Evolutionary conservation across 2,113 vertebrate genomes (phyloP), one percentile per base, ranked within the genome.

Genomic region (Beaufortia kweichowensis): DNA sequence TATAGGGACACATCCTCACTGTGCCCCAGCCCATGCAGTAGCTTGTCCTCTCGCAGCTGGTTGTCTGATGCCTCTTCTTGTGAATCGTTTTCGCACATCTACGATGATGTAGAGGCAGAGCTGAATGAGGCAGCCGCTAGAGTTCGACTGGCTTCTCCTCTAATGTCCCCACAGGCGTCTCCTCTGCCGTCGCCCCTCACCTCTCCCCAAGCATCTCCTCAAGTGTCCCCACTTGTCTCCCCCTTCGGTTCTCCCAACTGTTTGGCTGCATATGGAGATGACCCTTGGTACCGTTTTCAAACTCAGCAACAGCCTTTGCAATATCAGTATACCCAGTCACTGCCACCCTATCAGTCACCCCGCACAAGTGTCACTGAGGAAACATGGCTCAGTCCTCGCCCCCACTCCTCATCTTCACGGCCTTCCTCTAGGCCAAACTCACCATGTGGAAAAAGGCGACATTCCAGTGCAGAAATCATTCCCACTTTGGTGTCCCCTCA

Each of bases 351-450:
- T 84, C 94, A 95, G 74, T 96, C 94, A 67, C 96, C 96, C 23
- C 93, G 94, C 87, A 92, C 92, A 87, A 98, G 96, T 64, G 87
- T 98, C 85, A 96, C 95, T 1, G 96, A 98, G 85, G 96, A 98
- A 85, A 97, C 89, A 39, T 98, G 96, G 96, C 90, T 96, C 77
- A 94, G 89, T 83, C 93, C 93, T 8, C 89, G 94, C 17, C 93
- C 95, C 29, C 70, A 82, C 1, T 90, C 91, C 24, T 77, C 77
- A 12, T 67, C 93, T 7, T 94, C 92, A 50, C 93, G 94, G 85
- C 94, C 95, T 0, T 94, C 95, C 2, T 98, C 95, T 12, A 93
- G 96, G 80, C 95, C 96, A 4, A 94, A 94, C 2, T 98, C 96
- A 0, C 96, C 96, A 1, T 97, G 95, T 78, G 96, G 96, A 57